Percentiles rank a stretch among this genome's conserved stretches.
phyloP scores from a whole-genome alignment of 2,888 invertebrate genomes.

The Philereme vetulata region DNA sequence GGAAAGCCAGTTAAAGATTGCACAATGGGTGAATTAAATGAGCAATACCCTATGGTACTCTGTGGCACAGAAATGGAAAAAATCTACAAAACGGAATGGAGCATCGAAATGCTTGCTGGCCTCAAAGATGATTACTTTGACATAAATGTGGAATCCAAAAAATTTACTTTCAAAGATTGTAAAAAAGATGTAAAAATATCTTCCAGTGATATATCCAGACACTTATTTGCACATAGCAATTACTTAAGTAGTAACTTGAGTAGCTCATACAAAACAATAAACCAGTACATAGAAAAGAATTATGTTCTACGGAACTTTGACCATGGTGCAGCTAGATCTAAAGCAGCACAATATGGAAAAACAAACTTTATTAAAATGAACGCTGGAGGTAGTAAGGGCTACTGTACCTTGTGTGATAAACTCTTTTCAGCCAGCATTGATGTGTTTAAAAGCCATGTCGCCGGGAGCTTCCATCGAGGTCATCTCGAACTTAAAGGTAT shows the following conservation, averaged over 20 bases:
- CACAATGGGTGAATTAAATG: slow-evolving; percentile 9
- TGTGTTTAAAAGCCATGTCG: slow-evolving; percentile 52
- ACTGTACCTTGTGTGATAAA: slow-evolving; percentile 58
- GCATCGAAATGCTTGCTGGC: slow-evolving; percentile 38
- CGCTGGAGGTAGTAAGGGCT: slow-evolving; percentile 55
- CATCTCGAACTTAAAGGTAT: slow-evolving; percentile 53
- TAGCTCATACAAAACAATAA: slow-evolving; percentile 2
- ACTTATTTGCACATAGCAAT: slow-evolving; percentile 40
- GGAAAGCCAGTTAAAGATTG: slow-evolving; percentile 7
- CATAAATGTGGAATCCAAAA: slow-evolving; percentile 43
- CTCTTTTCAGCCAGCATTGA: slow-evolving; percentile 49
- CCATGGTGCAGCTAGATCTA: slow-evolving; percentile 52
- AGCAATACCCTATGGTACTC: slow-evolving; percentile 16
- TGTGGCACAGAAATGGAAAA: slow-evolving; percentile 10
- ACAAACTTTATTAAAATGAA: slow-evolving; percentile 57
- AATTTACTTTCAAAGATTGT: slow-evolving; percentile 54
- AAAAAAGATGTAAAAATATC: slow-evolving; percentile 38
- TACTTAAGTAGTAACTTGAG: neutral
- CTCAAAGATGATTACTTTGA: slow-evolving; percentile 43
- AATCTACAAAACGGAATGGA: slow-evolving; percentile 29
- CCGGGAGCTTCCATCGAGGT: slow-evolving; percentile 51
- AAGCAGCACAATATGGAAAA: slow-evolving; percentile 54
- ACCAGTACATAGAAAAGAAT: slow-evolving; percentile 19
- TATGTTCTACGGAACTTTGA: slow-evolving; percentile 19
- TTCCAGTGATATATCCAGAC: slow-evolving; percentile 39